Evolutionary conservation across 2,888 invertebrate species (phyloP).

Genomic region (Polymixis lichenea): DNA sequence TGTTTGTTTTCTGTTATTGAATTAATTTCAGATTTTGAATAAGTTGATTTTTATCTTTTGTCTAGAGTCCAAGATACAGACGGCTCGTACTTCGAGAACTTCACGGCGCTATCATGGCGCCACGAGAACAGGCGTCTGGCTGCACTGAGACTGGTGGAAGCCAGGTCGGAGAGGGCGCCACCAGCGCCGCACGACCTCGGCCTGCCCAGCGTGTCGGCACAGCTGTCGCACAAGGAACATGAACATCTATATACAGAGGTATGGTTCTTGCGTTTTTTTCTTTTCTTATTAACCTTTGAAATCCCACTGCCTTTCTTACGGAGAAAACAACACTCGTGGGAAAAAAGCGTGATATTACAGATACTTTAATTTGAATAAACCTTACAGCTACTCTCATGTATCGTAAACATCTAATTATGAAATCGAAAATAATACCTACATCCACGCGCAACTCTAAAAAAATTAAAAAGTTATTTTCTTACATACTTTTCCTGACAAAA

Average conservation of each 20-base stretch:
- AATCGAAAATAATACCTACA: not conserved
- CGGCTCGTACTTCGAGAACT: slow-evolving; percentile 98
- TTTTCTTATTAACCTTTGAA: not conserved
- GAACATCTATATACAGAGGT: slow-evolving; percentile 89
- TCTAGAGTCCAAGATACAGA: slow-evolving; percentile 98
- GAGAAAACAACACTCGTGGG: not conserved
- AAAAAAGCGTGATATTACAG: not conserved
- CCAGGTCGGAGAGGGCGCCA: slow-evolving; percentile 93
- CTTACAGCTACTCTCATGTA: not conserved
- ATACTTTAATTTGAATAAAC: not conserved
- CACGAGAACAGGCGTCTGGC: slow-evolving; percentile 96
- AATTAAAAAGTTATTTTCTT: not conserved
- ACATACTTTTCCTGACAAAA: not conserved
- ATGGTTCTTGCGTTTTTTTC: slow-evolving; percentile 1
- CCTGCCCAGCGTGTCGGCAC: slow-evolving; percentile 94
- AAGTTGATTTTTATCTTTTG: not conserved
- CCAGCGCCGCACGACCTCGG: slow-evolving; percentile 91
- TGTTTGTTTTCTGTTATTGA: not conserved
- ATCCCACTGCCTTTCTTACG: not conserved
- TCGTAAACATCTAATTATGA: not conserved
- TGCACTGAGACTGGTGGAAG: slow-evolving; percentile 94
- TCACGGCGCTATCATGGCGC: slow-evolving; percentile 97
- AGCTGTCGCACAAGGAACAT: slow-evolving; percentile 90
- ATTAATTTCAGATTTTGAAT: not conserved
- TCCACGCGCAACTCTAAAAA: not conserved